Percentiles rank a stretch among this genome's conserved stretches.
Conservation (phyloP, 1,140 invertebrate genomes). For the Oryzaephilus surinamensis region DNA sequence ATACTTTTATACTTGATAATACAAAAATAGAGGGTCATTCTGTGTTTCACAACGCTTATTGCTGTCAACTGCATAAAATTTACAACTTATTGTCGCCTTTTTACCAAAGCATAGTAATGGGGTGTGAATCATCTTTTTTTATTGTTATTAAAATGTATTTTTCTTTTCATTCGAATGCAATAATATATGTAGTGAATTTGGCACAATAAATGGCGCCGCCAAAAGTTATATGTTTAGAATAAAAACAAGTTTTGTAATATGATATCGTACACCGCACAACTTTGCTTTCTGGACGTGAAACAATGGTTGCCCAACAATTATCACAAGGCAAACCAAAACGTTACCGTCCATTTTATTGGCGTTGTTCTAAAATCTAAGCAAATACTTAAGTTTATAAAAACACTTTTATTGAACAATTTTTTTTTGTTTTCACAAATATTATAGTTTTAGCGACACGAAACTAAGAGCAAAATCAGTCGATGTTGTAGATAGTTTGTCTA, state of each 20-base stretch:
- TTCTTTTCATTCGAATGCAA: background rate
- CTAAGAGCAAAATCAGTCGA: slow-evolving; percentile 24
- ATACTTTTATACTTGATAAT: slow-evolving; percentile 25
- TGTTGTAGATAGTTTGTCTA: background rate
- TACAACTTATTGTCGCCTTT: slow-evolving; percentile 30
- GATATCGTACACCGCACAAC: background rate
- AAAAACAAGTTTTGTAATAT: too few species aligned
- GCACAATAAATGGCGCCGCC: background rate
- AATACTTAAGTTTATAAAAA: too few species aligned
- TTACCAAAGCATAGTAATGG: slow-evolving; percentile 14
- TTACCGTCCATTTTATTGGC: slow-evolving; percentile 11
- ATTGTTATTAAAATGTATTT: slow-evolving; percentile 1
- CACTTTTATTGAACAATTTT: too few species aligned
- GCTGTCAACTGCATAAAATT: slow-evolving; percentile 34
- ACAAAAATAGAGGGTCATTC: slow-evolving; percentile 40
- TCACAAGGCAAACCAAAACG: slow-evolving; percentile 26
- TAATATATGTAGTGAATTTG: background rate
- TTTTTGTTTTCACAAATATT: slow-evolving; percentile 17
- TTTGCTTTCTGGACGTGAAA: background rate
- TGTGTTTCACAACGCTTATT: slow-evolving; percentile 35
- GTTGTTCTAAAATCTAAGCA: slow-evolving; percentile 19
- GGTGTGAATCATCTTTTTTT: too few species aligned
- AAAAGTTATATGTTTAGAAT: too few species aligned
- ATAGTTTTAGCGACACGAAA: slow-evolving; percentile 25
- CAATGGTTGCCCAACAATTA: slow-evolving; percentile 24